Evolutionary conservation across 2,888 invertebrate species (phyloP), one percentile per base, ranked within the genome.

Genomic region (Dolichopus griseipennis): DNA sequence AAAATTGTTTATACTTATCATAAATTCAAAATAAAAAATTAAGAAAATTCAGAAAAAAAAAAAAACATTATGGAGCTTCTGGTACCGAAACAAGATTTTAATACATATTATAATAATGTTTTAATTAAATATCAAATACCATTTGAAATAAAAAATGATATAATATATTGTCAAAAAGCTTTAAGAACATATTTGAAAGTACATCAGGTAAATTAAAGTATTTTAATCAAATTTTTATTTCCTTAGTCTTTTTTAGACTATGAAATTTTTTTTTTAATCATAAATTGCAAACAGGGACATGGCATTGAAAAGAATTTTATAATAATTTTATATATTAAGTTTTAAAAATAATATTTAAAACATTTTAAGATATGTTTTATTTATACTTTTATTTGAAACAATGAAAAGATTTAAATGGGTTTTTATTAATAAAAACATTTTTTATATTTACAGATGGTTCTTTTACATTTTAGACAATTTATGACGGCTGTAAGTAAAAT

Each of bases 131-230:
- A 52, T 52, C 52, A n/a, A 20, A 64, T 64, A 34, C 64, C 64
- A 20, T 37, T 37, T 34, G 78, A 80, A 66, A 72, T 81, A 0
- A 78, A 76, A 71, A 76, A 79, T 71, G 81, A 81, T 73, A 75
- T 81, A 72, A 73, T 79, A 67, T 80, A 81, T 73, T 80, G 80
- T 70, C 81, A 81, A 74, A 76, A 79, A 69, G 75, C 78, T 61
- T 66, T 81, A 68, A 76, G 75, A 67, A 74, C 76, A 65, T 77
- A 79, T 72, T 73, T 80, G 66, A 79, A 78, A 72, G 78, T 80
- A 37, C 80, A 80, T 72, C 76, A 77, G 77, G 81, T 81, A 72
- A 76, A 75, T 72, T 33, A 34, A 65, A 37, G 22, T 68, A 61
- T 64, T 27, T n/a, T 43, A 68, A 65, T n/a, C 12, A 6, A 68